Evolutionary conservation across 2,113 vertebrate species (phyloP).

Genomic region (Caranx melampygus): DNA sequence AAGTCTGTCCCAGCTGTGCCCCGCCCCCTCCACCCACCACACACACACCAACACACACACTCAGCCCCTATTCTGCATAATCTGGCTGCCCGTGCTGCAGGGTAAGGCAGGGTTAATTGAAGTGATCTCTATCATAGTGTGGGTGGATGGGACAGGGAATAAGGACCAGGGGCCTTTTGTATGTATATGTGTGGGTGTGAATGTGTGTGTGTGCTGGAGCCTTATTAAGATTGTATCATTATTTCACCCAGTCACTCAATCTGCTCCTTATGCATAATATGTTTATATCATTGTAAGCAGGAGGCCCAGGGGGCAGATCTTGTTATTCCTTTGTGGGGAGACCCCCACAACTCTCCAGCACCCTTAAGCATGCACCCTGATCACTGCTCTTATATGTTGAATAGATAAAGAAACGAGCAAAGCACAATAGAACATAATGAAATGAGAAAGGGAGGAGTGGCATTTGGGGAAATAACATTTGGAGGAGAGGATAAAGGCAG

Average conservation of each 20-base stretch:
- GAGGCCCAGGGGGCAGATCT: slow-evolving; percentile 45
- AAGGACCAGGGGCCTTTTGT: slow-evolving; percentile 42
- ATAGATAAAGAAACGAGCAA: slow-evolving; percentile 43
- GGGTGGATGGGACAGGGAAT: slow-evolving; percentile 57
- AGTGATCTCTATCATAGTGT: slow-evolving; percentile 71
- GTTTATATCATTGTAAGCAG: slow-evolving; percentile 66
- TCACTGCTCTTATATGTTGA: slow-evolving; percentile 55
- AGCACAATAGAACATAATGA: slow-evolving; percentile 58
- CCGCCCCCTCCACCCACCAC: not conserved
- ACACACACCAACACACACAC: slow-evolving; percentile 1
- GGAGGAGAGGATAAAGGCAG: slow-evolving; percentile 41
- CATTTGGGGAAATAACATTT: slow-evolving; percentile 66
- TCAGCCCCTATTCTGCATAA: slow-evolving; percentile 62
- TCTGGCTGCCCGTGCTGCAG: slow-evolving; percentile 52
- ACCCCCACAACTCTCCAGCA: slow-evolving; percentile 28
- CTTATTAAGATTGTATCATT: slow-evolving; percentile 72
- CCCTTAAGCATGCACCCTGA: slow-evolving; percentile 51
- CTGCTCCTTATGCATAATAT: slow-evolving; percentile 66
- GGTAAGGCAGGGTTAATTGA: slow-evolving; percentile 79
- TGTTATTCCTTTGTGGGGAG: slow-evolving; percentile 58
- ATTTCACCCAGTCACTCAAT: slow-evolving; percentile 68
- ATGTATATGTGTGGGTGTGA: slow-evolving; percentile 14
- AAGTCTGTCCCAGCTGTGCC: slow-evolving; percentile 25
- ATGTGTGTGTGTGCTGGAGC: not conserved
- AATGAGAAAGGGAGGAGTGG: slow-evolving; percentile 58